Evolutionary conservation across 2,797 vertebrate genomes (phyloP).

Genomic region (Manis crassicaudata): DNA sequence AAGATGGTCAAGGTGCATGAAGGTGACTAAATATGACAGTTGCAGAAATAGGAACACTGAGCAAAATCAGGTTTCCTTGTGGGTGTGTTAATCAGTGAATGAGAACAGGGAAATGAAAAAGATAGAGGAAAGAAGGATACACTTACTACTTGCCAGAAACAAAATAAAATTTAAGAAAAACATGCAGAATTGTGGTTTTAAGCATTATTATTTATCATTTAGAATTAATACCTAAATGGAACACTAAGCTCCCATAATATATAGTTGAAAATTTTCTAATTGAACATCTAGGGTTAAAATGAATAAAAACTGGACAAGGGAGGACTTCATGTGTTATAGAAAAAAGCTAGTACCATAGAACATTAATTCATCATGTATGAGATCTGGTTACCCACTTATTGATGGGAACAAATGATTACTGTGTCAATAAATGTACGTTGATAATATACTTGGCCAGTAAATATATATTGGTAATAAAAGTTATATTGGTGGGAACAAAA

Average conservation of each 20-base stretch:
- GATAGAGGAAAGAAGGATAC: background rate
- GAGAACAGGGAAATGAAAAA: background rate
- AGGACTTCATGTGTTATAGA: background rate
- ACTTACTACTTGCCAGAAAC: background rate
- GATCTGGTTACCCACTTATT: background rate
- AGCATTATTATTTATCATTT: background rate
- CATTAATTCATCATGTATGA: background rate
- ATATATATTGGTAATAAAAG: background rate
- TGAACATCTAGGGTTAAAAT: background rate
- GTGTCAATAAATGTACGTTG: background rate
- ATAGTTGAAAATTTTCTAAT: background rate
- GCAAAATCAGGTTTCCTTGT: background rate
- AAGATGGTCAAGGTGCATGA: background rate
- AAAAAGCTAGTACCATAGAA: background rate
- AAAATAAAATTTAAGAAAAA: background rate
- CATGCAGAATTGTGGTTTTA: background rate
- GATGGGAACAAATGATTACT: background rate
- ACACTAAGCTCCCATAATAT: background rate
- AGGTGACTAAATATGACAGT: background rate
- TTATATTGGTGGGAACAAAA: background rate
- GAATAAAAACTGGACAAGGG: background rate
- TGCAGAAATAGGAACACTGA: background rate
- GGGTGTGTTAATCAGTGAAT: background rate
- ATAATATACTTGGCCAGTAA: background rate
- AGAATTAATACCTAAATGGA: background rate